These are phyloP conservation scores for Meliscaeva auricollis DNA, from an alignment of 2,888 invertebrate species.

Conservation along the genomic window DNA sequence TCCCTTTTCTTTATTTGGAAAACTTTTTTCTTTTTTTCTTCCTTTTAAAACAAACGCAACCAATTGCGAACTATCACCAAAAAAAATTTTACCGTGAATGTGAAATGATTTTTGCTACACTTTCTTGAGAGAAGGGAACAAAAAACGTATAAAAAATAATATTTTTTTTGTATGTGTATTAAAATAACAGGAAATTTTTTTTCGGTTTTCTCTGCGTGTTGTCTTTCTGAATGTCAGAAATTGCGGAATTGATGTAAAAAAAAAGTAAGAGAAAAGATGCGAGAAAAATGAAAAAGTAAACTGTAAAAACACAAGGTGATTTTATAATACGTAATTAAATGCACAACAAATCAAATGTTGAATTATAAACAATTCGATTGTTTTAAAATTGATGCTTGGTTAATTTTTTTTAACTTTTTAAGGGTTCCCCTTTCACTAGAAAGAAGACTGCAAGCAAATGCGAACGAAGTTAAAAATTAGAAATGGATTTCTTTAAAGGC, in stretches of 20 bases:
- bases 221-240: conserved; percentile 47
- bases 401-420: background rate
- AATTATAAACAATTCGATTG: background rate
- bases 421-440: background rate
- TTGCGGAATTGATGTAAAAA: background rate
- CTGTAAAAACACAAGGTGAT: conserved; percentile 5
- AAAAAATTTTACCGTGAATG: conserved; percentile 36
- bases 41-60: conserved; percentile 54
- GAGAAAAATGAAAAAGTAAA: background rate
- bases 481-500: background rate
- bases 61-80: conserved; percentile 68
- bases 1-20: conserved; percentile 10
- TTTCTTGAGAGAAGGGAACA: conserved; percentile 49
- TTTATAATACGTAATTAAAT: background rate
- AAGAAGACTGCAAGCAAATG: background rate
- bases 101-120: conserved; percentile 68
- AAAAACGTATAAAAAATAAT: conserved; percentile 4
- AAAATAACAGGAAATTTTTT: conserved; percentile 63
- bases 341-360: background rate
- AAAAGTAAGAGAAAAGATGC: background rate
- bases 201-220: conserved; percentile 14
- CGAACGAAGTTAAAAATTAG: background rate
- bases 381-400: background rate
- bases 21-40: conserved; percentile 44
- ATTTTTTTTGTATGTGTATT: conserved; percentile 29